Base-by-base conservation (phyloP, 2,113 vertebrate species). In the Argyrosomus japonicus region DNA sequence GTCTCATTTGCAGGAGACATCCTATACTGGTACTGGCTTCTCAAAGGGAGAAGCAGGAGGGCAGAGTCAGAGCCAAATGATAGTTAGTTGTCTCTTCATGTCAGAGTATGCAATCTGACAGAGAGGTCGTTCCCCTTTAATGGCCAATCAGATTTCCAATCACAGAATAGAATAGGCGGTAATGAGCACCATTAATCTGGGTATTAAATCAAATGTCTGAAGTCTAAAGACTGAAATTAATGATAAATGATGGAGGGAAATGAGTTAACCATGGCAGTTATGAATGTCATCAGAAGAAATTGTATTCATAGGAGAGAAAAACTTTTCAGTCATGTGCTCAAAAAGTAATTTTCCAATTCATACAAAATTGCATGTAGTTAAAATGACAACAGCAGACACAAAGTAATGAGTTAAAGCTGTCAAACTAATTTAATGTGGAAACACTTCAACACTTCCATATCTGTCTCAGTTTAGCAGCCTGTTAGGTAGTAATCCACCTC, bases 1-100 rank as follows among this genome's bases (percentile, higher is more conserved):
- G 40, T 75, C 29, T 47, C 47, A 56, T 87, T 60, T 64, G 57
- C 77, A 60, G 68, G 21, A 43, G 57, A 43, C 3, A 2, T 71
- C 71, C 47, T 29, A 6, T 14, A n/a, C 19, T 18, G 45, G 10
- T 68, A 11, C 36, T 29, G 25, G 51, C 67, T 69, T 70, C 68
- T 69, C 36, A 17, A 14, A 54, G 71, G 36, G 50, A 40, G 78
- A 72, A 77, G 87, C 57, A 61, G 78, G 85, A 77, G 77, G 84
- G 60, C 71, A 70, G 80, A 63, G 67, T 57, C 27, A 47, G 68
- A 84, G 63, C 68, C 19, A 51, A 63, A 72, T 47, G 60, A 29
- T 54, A 1, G 21, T 56, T 19, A 51, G 57, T 3, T 40, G 53
- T 50, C 53, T 56, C 51, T 47, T 67, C n/a, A 17, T 62, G 36